phyloP scores from a whole-genome alignment of 2,888 invertebrate genomes.

The Nycteola revayana region DNA sequence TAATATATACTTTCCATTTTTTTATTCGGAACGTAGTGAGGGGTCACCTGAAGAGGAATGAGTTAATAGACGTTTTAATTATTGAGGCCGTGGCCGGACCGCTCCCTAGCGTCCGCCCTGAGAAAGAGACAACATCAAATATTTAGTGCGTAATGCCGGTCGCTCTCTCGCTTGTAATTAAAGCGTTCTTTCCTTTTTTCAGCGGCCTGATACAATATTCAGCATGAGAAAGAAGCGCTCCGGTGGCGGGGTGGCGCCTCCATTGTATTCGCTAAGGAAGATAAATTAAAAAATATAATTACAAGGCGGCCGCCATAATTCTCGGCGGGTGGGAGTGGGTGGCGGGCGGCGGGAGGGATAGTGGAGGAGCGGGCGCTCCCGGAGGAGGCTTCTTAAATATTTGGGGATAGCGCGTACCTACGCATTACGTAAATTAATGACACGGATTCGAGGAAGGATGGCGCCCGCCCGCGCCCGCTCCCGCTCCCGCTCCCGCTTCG shows the following conservation, averaged over 20 bases:
- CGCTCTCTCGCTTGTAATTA: slow-evolving; percentile 81
- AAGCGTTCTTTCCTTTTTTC: slow-evolving; percentile 82
- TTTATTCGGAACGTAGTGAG: slow-evolving; percentile 62
- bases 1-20: slow-evolving; percentile 42
- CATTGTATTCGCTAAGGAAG: slow-evolving; percentile 85
- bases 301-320: slow-evolving; percentile 85
- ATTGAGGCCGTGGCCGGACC: slow-evolving; percentile 60
- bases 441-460: slow-evolving; percentile 83
- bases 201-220: slow-evolving; percentile 82
- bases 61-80: slow-evolving; percentile 81
- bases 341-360: slow-evolving; percentile 59
- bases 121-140: slow-evolving; percentile 80
- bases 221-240: slow-evolving; percentile 81
- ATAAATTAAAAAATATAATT: slow-evolving; percentile 88
- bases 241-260: slow-evolving; percentile 81
- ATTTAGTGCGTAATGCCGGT: slow-evolving; percentile 78
- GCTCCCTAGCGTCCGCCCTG: slow-evolving; percentile 43
- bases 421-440: slow-evolving; percentile 83
- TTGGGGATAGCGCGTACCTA: slow-evolving; percentile 83
- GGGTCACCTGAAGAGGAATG: slow-evolving; percentile 73
- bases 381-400: slow-evolving; percentile 83
- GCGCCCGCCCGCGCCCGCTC: slow-evolving; percentile 65
- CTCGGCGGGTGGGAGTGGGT: slow-evolving; percentile 74
- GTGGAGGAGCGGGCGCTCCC: slow-evolving; percentile 79
- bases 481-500: slow-evolving; percentile 35